Evolutionary conservation across 1,140 invertebrate species (phyloP), one percentile per base, ranked within the genome.

Genomic region (Zeugodacus cucurbitae): DNA sequence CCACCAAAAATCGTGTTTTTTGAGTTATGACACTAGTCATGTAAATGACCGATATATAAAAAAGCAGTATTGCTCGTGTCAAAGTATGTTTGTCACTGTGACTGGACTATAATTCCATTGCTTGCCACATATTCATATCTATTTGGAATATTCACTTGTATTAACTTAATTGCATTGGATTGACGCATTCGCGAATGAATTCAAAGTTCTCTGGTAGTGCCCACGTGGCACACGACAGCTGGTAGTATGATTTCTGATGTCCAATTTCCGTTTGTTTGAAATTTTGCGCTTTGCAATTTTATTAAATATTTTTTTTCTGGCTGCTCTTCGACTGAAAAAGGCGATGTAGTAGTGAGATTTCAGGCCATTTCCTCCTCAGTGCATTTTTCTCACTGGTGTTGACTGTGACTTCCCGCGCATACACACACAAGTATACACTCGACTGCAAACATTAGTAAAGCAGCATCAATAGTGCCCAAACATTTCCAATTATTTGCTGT

Each of bases 191-290:
- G 41, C 74, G 26, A 82, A 48, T 32, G 44, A 48, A 82, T 82
- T 82, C 41, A 14, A 41, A 14, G 74, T 48, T 48, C 37, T 14
- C 17, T 48, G 74, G 41, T 20, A 78, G 32, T n/a, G 26, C 22
- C 74, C 67, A 37, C 20, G 29, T 22, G 67, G 10, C 34, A 14
- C 34, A n/a, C 34, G 34, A 22, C 34, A 41, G 20, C 34, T 32
- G 41, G 58, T 34, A 70, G 37, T 82, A 7, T 34, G 57, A 34
- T 44, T 64, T 87, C 57, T 64, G 86, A 87, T 87, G 86, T 59
- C 59, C 86, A 87, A 41, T 87, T 87, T 87, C 86, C 86, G 86
- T 58, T 59, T 41, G 54, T 44, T 64, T 87, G 86, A 87, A 59
- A 64, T 64, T 44, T 87, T 58, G 44, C 59, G 14, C 59, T 64